A percentile compares a stretch with the other conserved stretches of the same genome.
Evolutionary conservation across 1,140 invertebrate species (phyloP).

Genomic region (Pygmarrhopalites habei): DNA sequence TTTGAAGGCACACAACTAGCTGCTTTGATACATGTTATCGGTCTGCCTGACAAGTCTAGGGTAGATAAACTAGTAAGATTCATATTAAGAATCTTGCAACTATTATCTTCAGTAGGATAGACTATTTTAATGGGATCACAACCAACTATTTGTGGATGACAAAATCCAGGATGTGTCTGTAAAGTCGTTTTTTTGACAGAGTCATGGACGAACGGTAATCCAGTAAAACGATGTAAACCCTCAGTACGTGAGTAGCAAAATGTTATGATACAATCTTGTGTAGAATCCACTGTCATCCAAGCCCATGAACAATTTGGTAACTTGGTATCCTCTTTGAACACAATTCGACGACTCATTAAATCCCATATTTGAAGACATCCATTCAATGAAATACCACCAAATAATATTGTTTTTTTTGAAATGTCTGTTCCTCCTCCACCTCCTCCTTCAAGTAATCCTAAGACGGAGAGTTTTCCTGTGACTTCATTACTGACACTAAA

Average conservation of each 20-base stretch:
- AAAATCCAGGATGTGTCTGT: neutral
- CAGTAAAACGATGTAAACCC: neutral
- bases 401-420: too few species aligned
- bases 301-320: neutral
- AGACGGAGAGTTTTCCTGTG: neutral
- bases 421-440: neutral
- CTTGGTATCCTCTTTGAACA: neutral
- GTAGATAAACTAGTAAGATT: too few species aligned
- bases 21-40: too few species aligned
- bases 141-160: neutral
- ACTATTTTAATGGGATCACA: too few species aligned
- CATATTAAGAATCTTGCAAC: too few species aligned
- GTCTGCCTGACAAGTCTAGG: too few species aligned
- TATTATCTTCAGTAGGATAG: too few species aligned
- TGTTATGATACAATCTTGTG: neutral
- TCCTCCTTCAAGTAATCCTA: neutral
- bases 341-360: neutral
- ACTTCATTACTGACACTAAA: neutral
- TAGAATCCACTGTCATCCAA: neutral
- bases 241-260: conserved; percentile 1
- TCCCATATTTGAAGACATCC: conserved; percentile 3
- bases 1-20: too few species aligned
- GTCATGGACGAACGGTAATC: neutral
- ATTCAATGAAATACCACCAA: neutral
- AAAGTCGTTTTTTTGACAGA: neutral